A percentile compares a stretch with the other conserved stretches of the same genome.
phyloP scores from a whole-genome alignment of 2,888 invertebrate species.

The Rhorus exstirpatorius region DNA sequence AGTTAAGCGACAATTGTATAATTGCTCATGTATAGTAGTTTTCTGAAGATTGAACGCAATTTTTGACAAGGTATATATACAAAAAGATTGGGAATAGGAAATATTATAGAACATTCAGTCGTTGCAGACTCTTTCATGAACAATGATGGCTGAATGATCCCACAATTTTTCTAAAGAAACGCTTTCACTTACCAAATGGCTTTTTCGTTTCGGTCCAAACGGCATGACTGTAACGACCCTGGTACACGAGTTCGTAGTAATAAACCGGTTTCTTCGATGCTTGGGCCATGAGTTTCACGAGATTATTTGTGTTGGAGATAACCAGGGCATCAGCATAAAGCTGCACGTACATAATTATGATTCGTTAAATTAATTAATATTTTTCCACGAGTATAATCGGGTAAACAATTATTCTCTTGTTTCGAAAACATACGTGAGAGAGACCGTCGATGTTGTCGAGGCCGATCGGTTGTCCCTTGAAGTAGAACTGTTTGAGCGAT shows the following conservation, averaged over 20 bases:
- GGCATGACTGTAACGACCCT: conserved; percentile 88
- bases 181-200: conserved; percentile 85
- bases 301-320: conserved; percentile 88
- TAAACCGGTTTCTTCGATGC: conserved; percentile 87
- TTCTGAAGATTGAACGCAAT: no score
- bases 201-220: conserved; percentile 87
- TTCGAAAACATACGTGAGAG: conserved; percentile 80
- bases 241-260: conserved; percentile 89
- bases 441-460: conserved; percentile 85
- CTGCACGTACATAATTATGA: conserved; percentile 68
- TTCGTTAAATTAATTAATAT: neutral
- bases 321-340: conserved; percentile 88
- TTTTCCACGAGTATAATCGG: neutral
- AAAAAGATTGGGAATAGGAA: no score
- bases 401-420: neutral
- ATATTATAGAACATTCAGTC: no score
- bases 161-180: neutral
- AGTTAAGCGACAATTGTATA: no score
- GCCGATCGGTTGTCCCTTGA: conserved; percentile 83
- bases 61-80: no score
- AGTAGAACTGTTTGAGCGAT: conserved; percentile 87
- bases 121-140: no score
- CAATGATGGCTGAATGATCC: neutral
- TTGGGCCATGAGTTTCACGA: conserved; percentile 88
- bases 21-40: no score